Percentiles rank a stretch among this genome's conserved stretches.
These are phyloP conservation scores for Nematostella vectensis DNA, from an alignment of 92 coral and sea anemone species.

Conservation along the genomic window DNA sequence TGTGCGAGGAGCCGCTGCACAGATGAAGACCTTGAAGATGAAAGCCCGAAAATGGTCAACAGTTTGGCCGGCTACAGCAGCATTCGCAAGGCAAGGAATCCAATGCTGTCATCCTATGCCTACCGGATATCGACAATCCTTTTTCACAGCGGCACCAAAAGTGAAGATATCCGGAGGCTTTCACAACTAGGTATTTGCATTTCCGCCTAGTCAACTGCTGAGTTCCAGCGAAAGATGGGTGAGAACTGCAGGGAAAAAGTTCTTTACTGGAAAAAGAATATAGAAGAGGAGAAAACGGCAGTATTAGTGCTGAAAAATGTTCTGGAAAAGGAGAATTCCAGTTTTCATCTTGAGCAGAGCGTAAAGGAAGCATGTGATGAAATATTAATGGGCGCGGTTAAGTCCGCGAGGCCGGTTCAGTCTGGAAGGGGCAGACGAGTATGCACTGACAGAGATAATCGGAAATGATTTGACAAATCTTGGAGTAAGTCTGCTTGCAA, in stretches of 20 bases:
- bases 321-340: not conserved
- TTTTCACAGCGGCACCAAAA: constrained; percentile 23
- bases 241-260: constrained; percentile 19
- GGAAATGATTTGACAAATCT: not conserved
- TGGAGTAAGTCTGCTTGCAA: not conserved
- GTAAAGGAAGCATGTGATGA: not conserved
- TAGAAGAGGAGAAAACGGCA: constrained; percentile 13
- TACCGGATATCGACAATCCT: constrained; percentile 25
- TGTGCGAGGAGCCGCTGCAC: constrained; percentile 30
- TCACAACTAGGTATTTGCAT: constrained; percentile 20
- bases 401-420: too few species aligned
- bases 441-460: not conserved
- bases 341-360: not conserved
- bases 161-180: constrained; percentile 14
- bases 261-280: constrained; percentile 7
- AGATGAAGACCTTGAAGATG: not conserved
- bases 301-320: constrained; percentile 1
- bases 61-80: too few species aligned
- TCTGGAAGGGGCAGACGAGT: not conserved
- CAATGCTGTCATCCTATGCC: constrained; percentile 24
- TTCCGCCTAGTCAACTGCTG: constrained; percentile 14
- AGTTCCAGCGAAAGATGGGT: constrained; percentile 19
- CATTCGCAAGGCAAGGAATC: constrained; percentile 23
- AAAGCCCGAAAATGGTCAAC: constrained; percentile 5
- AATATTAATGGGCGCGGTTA: not conserved